Percentiles rank a stretch among this genome's conserved stretches.
These are phyloP conservation scores for Tragopan temminckii DNA, from an alignment of 2,797 vertebrate genomes.

Conservation along the genomic window DNA sequence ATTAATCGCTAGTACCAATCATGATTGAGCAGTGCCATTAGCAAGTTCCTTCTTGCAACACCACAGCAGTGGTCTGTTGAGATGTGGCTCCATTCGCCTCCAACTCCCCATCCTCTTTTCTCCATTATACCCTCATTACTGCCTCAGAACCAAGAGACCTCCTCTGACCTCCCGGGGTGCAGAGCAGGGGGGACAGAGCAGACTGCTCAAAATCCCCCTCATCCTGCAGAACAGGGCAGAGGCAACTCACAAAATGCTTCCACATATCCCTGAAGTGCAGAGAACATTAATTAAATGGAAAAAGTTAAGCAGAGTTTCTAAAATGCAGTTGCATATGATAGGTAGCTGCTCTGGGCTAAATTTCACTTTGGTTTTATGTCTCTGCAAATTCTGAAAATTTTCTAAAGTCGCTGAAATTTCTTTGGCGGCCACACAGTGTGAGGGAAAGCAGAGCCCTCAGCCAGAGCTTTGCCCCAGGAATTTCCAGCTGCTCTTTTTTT, in stretches of 20 bases:
- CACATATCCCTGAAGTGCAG: not conserved
- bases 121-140: not conserved
- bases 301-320: not conserved
- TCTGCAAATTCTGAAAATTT: conserved; percentile 11
- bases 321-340: not conserved
- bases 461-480: not conserved
- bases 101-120: not conserved
- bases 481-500: not conserved
- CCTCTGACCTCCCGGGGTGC: not conserved
- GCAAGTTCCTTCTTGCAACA: not conserved
- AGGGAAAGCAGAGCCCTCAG: not conserved
- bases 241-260: rapidly evolving
- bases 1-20: not conserved
- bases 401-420: not conserved
- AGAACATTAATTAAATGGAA: not conserved
- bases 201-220: not conserved
- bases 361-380: not conserved
- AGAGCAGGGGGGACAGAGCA: not conserved
- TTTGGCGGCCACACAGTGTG: not conserved
- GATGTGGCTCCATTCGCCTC: not conserved
- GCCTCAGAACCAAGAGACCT: not conserved
- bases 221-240: not conserved
- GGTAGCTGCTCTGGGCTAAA: not conserved
- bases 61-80: not conserved
- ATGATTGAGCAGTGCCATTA: not conserved